Base-by-base conservation (phyloP, 2,888 invertebrate species). In the Ptilodon capucinus region DNA sequence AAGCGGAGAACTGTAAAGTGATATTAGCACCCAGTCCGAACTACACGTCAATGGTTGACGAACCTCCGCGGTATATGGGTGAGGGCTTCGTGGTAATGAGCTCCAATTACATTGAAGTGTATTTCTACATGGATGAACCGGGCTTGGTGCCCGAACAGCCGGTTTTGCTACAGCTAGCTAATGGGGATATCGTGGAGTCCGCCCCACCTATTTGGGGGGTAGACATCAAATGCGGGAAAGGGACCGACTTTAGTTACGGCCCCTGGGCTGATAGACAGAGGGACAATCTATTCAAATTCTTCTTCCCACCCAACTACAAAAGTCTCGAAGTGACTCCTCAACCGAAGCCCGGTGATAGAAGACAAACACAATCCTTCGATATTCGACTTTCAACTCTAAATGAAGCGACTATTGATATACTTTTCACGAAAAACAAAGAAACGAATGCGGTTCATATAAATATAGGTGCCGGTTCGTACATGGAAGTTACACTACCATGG, bases 241-340 rank as follows among this genome's bases (percentile, higher is more conserved):
- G 97, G 57, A 97, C 97, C 2, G 97, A 98, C 76, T 97, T 99
- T 70, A 98, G 98, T 82, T 99, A 99, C 76, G 99, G 99, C 0
- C 99, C 99, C 0, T 99, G 99, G 99, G 99, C 99, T 2, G 99
- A 99, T 79, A 93, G 98, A 42, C 99, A 99, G 80, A 93, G 99
- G 57, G 98, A 98, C 77, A 95, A 97, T 83, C 91, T 99, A 25
- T 99, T 97, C 86, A 97, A 95, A 85, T 98, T 99, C 84, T 99
- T 99, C 89, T 99, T 97, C 78, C 99, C 98, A 6, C 95, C 96
- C 57, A 95, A 97, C 79, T 97, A 95, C 85, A 94, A 95, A 73
- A 94, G 95, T 49, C 92, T 97, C 78, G 94, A 94, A 80, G 93
- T 96, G 1, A 97, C 97, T 0, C 94, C 95, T 50, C 93, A 95